Evolutionary conservation across 2,888 invertebrate species (phyloP).

Genomic region (Tetanocera ferruginea): DNA sequence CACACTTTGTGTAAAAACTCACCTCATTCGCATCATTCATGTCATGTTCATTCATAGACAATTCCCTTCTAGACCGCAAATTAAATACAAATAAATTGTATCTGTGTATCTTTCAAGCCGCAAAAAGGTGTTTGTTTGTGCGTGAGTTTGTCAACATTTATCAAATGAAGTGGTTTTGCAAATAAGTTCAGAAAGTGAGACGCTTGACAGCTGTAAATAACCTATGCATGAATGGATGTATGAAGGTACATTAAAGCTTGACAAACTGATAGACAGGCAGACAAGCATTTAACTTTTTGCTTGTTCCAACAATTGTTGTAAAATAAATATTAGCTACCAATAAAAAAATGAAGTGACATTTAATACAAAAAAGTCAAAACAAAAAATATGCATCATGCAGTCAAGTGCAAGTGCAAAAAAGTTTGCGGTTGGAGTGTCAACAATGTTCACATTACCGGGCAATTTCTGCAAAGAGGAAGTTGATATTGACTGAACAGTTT

Average conservation of each 20-base stretch:
- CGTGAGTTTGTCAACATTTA: neutral
- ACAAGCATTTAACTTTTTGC: neutral
- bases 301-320: neutral
- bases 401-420: no score
- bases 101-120: neutral
- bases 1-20: no score
- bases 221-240: no score
- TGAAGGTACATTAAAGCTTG: no score
- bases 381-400: neutral
- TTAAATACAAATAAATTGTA: conserved; percentile 10
- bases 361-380: neutral
- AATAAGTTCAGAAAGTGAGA: neutral
- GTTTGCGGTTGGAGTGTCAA: no score
- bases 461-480: no score
- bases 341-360: neutral
- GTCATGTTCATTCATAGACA: neutral
- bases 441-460: no score
- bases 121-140: neutral
- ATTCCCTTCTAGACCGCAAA: neutral
- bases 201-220: neutral
- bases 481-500: no score
- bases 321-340: neutral
- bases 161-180: conserved; percentile 9
- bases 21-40: neutral
- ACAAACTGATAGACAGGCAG: no score